Base-by-base conservation (phyloP, 1,140 invertebrate genomes). In the Philotrypesis tridentata region DNA sequence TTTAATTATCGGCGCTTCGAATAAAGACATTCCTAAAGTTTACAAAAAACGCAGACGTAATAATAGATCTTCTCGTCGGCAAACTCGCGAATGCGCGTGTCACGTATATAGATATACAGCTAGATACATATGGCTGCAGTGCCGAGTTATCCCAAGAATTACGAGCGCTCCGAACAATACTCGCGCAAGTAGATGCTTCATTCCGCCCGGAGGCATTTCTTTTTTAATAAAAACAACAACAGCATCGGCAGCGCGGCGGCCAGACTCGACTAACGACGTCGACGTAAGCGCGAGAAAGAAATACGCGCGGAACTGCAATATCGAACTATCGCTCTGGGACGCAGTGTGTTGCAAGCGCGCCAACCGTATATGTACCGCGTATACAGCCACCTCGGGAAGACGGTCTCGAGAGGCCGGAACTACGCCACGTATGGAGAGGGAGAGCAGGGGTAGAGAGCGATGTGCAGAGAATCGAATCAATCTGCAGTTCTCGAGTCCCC, bases 381-480 rank as follows among this genome's bases (percentile, higher is more conserved):
- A n/a, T n/a, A 79, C 23, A 55, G 65, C 37, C 37, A 40, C 27
- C 43, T 37, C 76, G 40, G 65, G 27, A 70, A 77, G 23, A 23
- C 21, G 29, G 37, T 78, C 75, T 67, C 63, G 6, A 68, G 63
- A 48, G 75, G 40, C 5, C 70, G 5, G 55, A 60, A n/a, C n/a
- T 43, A 67, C 37, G 25, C 40, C 7, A 12, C 29, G 23, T 29
- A 65, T 65, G 9, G 61, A 25, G 27, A 60, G 43, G 1, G 29
- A 21, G 25, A 43, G 63, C 0, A n/a, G 17, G 25, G 21, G 9
- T n/a, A 40, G 31, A 8, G 31, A 12, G 33, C 7, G 9, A 8
- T n/a, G n/a, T n/a, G n/a, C n/a, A 9, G 74, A 21, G 61, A 76
- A 77, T 75, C 48, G 80, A 72, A 71, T 75, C 73, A 82, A 77